Percentiles rank a stretch among this genome's conserved stretches.
phyloP scores from a whole-genome alignment of 2,113 vertebrate genomes.

The Silurus asotus region DNA sequence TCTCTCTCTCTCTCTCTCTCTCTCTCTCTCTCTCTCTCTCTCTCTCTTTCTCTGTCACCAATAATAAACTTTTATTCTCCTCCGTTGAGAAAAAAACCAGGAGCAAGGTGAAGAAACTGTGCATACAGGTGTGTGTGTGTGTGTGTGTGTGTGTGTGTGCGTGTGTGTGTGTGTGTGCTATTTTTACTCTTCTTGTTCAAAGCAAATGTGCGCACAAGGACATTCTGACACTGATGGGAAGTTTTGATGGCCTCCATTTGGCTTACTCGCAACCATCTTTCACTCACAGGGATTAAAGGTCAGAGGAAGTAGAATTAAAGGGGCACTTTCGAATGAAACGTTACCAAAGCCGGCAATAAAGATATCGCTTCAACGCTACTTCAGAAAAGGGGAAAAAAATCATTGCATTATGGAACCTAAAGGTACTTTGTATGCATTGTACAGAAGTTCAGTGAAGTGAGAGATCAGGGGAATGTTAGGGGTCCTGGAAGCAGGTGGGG shows the following conservation, averaged over 20 bases:
- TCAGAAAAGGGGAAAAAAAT: background rate
- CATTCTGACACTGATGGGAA: conserved; percentile 13
- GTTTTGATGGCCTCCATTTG: conserved; percentile 23
- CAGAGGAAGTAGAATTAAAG: conserved; percentile 5
- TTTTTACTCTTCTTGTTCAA: conserved; percentile 23
- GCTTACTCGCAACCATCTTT: conserved; percentile 9
- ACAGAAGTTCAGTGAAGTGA: background rate
- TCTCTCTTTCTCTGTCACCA: background rate
- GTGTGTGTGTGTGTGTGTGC: background rate
- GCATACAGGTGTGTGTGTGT: background rate
- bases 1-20: conserved; percentile 2
- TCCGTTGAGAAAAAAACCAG: background rate
- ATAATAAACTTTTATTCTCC: background rate
- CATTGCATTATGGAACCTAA: background rate
- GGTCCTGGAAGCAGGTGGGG: background rate
- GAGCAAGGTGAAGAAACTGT: background rate
- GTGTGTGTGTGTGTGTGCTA: background rate
- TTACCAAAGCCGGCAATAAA: background rate
- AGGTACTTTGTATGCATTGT: background rate
- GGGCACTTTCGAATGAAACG: conserved; percentile 1
- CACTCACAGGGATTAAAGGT: conserved; percentile 15
- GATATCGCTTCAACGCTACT: background rate
- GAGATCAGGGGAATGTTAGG: background rate
- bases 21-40: background rate
- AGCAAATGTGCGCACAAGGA: conserved; percentile 22